A percentile compares a stretch with the other conserved stretches of the same genome.
Conservation (phyloP, 2,113 vertebrate species). For the Phodopus roborovskii region DNA sequence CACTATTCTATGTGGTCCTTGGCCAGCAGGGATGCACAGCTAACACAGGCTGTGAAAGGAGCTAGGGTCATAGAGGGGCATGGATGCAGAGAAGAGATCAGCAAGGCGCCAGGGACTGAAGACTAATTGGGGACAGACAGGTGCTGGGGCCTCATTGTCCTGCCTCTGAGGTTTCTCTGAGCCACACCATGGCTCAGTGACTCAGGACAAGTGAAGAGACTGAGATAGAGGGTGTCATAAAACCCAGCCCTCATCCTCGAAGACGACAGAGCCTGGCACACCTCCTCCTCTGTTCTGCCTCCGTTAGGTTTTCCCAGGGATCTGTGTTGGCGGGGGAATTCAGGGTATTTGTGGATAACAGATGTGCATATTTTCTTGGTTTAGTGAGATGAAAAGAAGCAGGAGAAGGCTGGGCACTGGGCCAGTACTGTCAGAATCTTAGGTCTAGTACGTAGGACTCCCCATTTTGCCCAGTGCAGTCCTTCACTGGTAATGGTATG, state of each 20-base stretch:
- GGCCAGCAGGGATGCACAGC: not conserved
- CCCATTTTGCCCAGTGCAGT: not conserved
- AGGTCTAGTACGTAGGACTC: conserved; percentile 53
- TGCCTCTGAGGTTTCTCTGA: not conserved
- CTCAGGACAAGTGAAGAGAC: conserved; percentile 36
- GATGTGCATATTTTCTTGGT: conserved; percentile 78
- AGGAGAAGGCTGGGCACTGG: conserved; percentile 58
- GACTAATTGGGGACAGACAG: not conserved
- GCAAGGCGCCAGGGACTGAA: not conserved
- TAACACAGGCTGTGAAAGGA: not conserved
- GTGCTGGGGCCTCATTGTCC: not conserved
- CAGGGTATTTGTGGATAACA: conserved; percentile 77
- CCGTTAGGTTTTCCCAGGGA: conserved; percentile 70
- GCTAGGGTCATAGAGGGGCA: not conserved
- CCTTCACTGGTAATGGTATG: not conserved
- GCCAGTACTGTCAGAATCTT: conserved; percentile 58
- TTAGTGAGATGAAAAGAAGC: conserved; percentile 67
- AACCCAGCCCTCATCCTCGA: conserved; percentile 21
- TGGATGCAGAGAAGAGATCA: not conserved
- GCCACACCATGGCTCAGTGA: not conserved
- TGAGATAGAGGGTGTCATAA: conserved; percentile 44
- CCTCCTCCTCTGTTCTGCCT: conserved; percentile 50
- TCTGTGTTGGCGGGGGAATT: conserved; percentile 71
- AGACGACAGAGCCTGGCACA: conserved; percentile 18
- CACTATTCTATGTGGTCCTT: not conserved